Conservation (phyloP, 2,797 vertebrate genomes). For the Harpagifer antarcticus region DNA sequence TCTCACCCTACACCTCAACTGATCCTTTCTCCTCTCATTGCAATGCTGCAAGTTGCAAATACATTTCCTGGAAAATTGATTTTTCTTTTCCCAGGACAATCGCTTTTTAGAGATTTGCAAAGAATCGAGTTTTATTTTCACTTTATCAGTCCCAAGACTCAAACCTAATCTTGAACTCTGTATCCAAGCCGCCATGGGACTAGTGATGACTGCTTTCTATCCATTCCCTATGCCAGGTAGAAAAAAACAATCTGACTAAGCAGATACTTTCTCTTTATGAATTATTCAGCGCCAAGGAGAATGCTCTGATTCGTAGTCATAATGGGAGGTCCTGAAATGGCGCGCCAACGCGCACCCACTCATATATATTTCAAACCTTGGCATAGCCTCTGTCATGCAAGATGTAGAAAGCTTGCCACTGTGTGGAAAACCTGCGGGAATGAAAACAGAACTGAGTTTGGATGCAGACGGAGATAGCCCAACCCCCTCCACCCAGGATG, state of each 20-base stretch:
- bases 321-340: slow-evolving; percentile 80
- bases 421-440: slow-evolving; percentile 32
- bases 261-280: slow-evolving; percentile 76
- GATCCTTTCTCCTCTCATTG: slow-evolving; percentile 42
- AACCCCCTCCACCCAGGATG: neutral
- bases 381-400: slow-evolving; percentile 68
- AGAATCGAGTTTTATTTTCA: slow-evolving; percentile 58
- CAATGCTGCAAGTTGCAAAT: slow-evolving; percentile 46
- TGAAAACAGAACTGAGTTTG: slow-evolving; percentile 21
- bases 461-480: neutral
- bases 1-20: slow-evolving; percentile 45
- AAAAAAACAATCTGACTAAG: slow-evolving; percentile 72
- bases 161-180: slow-evolving; percentile 42
- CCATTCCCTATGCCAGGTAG: slow-evolving; percentile 44
- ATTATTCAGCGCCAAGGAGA: slow-evolving; percentile 77
- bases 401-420: slow-evolving; percentile 33
- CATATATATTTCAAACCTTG: slow-evolving; percentile 78
- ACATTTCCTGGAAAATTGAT: slow-evolving; percentile 37
- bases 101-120: slow-evolving; percentile 43
- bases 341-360: slow-evolving; percentile 45
- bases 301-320: slow-evolving; percentile 76
- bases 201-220: slow-evolving; percentile 54
- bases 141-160: slow-evolving; percentile 26
- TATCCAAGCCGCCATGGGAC: slow-evolving; percentile 19
- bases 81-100: slow-evolving; percentile 11